Conservation (phyloP, 2,113 vertebrate genomes). For the Xiphophorus hellerii region DNA sequence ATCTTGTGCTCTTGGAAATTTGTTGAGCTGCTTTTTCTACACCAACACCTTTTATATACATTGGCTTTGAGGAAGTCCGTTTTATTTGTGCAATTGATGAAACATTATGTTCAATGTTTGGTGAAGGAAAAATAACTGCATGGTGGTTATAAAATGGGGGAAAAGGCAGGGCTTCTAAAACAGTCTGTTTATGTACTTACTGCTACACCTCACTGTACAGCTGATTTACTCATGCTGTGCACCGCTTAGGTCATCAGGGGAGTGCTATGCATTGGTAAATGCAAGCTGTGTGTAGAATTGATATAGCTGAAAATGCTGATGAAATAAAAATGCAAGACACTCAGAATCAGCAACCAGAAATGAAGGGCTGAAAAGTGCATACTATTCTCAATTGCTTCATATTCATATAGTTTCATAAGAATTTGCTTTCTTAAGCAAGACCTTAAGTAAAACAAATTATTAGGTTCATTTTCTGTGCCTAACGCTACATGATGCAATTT, state of each 20-base stretch:
- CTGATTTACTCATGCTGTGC: slow-evolving; percentile 43
- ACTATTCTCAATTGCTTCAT: slow-evolving; percentile 1
- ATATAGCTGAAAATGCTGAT: slow-evolving; percentile 38
- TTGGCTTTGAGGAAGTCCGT: slow-evolving; percentile 64
- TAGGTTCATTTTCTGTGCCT: neutral
- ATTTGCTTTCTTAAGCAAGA: neutral
- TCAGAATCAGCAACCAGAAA: slow-evolving; percentile 33
- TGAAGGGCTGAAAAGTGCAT: neutral
- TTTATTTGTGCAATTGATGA: slow-evolving; percentile 24
- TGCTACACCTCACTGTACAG: slow-evolving; percentile 44
- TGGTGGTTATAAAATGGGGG: slow-evolving; percentile 39
- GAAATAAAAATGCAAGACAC: slow-evolving; percentile 20
- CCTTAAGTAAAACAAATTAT: neutral
- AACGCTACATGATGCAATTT: neutral
- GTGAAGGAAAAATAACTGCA: slow-evolving; percentile 36
- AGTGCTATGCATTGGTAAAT: slow-evolving; percentile 43
- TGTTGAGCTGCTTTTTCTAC: slow-evolving; percentile 61
- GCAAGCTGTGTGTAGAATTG: slow-evolving; percentile 31
- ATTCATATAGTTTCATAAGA: neutral
- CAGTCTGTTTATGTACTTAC: slow-evolving; percentile 55
- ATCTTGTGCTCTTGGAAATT: slow-evolving; percentile 67
- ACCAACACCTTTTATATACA: slow-evolving; percentile 59
- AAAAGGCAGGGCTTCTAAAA: slow-evolving; percentile 41
- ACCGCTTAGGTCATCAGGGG: slow-evolving; percentile 24
- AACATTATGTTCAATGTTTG: slow-evolving; percentile 40